Conservation (phyloP, 2,888 invertebrate genomes). For the Trisateles emortualis region DNA sequence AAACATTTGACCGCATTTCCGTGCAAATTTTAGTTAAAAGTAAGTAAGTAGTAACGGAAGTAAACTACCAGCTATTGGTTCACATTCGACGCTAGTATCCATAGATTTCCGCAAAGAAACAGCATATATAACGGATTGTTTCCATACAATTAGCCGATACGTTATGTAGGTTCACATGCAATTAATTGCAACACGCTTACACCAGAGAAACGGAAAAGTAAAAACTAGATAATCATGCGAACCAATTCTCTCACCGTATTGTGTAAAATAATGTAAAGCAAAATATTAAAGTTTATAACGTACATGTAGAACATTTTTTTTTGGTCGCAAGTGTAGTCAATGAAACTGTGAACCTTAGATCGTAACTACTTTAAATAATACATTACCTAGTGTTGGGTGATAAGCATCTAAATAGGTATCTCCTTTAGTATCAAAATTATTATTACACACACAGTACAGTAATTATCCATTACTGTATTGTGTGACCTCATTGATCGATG, state of each 20-base stretch:
- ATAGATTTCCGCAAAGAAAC: conserved; percentile 43
- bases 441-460: no score
- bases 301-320: conserved; percentile 61
- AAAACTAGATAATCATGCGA: conserved; percentile 69
- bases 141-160: conserved; percentile 31
- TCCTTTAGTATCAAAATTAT: no score
- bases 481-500: no score
- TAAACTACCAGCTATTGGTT: neutral
- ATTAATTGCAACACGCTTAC: conserved; percentile 66
- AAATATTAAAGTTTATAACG: conserved; percentile 46
- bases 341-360: neutral
- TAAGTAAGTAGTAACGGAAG: neutral
- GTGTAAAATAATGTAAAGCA: conserved; percentile 50
- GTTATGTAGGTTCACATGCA: conserved; percentile 63
- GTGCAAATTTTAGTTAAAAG: neutral
- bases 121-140: conserved; percentile 17
- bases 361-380: neutral
- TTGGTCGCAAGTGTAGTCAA: conserved; percentile 47
- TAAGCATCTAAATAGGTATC: no score
- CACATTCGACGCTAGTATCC: neutral
- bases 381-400: no score
- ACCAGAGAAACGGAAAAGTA: conserved; percentile 63
- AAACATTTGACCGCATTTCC: neutral
- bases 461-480: no score
- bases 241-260: conserved; percentile 58